Evolutionary conservation across 2,888 invertebrate species (phyloP), one percentile per base, ranked within the genome.

Genomic region (Cistogaster globosa): DNA sequence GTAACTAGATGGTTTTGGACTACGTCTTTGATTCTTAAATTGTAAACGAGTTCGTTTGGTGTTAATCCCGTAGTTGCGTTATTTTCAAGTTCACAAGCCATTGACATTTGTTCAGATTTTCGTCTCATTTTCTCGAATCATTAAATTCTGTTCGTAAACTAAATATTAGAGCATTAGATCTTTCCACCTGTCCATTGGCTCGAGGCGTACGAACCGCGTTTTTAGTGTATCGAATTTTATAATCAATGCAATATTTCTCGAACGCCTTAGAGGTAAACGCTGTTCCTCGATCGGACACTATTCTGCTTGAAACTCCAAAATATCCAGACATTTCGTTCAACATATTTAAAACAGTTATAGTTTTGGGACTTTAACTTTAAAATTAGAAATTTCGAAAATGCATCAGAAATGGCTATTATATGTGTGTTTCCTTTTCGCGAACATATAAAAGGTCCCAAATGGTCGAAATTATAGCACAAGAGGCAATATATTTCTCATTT

Each of bases 191-290:
- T 0, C 60, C 72, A 11, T 72, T 72, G 5, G 72, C 72, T 0
- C 62, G 58, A 20, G 72, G 62, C 0, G 62, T 60, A 1, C 62
- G 51, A 11, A 74, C 72, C 1, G 62, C 62, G 0, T 48, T 53
- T 51, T 62, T 74, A 4, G 36, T 16, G 9, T 74, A 51, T 0
- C 12, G 62, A 8, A 90, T 89, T 0, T 80, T 71, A 55, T 87
- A 72, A 8, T 78, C 74, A 1, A 78, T 45, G 68, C 87, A 88
- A 71, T 88, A 89, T 4, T 69, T 26, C 74, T 86, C 86, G 53
- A 90, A 89, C 16, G 22, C 26, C 8, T 87, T 86, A 0, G 89
- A 87, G 0, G 88, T 88, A 68, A 87, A 90, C 2, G 88, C 88
- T 1, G 89, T 87, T 16, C 51, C 89, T 75, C 88, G 69, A 76